phyloP scores from a whole-genome alignment of 2,888 invertebrate genomes.

The Dicycla oo region DNA sequence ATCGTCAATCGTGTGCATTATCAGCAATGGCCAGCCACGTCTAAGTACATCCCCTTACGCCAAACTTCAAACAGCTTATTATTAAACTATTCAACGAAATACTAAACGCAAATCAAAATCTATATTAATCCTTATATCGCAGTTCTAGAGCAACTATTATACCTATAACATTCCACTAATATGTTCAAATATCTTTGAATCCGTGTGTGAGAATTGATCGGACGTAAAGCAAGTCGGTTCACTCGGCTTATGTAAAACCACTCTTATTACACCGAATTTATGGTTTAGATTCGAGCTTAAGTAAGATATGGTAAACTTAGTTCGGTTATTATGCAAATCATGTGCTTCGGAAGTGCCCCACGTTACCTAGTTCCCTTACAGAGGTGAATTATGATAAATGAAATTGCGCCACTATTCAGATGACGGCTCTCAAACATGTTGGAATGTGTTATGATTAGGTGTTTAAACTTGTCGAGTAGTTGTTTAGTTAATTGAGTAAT shows the following conservation, averaged over 20 bases:
- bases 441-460: conserved; percentile 51
- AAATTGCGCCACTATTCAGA: conserved; percentile 74
- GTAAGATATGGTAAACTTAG: conserved; percentile 76
- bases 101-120: conserved; percentile 51
- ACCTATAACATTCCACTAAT: conserved; percentile 74
- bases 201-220: conserved; percentile 84
- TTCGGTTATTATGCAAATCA: conserved; percentile 88
- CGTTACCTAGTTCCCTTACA: conserved; percentile 85
- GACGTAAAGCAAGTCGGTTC: conserved; percentile 74
- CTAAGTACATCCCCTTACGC: neutral
- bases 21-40: neutral
- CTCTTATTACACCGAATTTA: conserved; percentile 70
- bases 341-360: conserved; percentile 83
- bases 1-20: conserved; percentile 17
- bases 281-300: conserved; percentile 72
- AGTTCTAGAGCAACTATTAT: conserved; percentile 55
- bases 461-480: conserved; percentile 28
- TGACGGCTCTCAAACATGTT: conserved; percentile 54
- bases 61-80: conserved; percentile 1
- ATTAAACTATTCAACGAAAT: conserved; percentile 42
- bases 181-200: conserved; percentile 82
- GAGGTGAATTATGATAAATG: conserved; percentile 86
- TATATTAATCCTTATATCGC: conserved; percentile 42
- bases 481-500: conserved; percentile 17
- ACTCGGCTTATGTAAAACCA: conserved; percentile 70